A percentile compares a stretch with the other conserved stretches of the same genome.
Conservation (phyloP, 1,140 invertebrate species). For the Eriosoma lanigerum region DNA sequence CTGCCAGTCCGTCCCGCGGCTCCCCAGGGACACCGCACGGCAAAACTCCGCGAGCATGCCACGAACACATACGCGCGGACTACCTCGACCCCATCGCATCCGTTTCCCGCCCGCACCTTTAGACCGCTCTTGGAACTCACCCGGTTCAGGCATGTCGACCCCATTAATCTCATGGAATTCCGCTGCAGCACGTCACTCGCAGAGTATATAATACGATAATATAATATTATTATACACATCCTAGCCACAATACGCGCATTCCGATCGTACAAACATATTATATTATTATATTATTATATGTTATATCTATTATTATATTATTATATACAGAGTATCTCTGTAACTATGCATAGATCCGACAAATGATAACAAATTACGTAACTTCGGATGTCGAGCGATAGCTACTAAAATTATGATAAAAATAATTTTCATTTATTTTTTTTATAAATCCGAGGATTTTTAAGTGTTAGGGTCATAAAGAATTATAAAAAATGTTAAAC, state of each 20-base stretch:
- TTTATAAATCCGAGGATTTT: too few species aligned
- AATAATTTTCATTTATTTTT: too few species aligned
- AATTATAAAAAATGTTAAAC: too few species aligned
- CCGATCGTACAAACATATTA: background rate
- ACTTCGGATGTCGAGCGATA: too few species aligned
- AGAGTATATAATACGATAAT: slow-evolving; percentile 28
- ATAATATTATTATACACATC: background rate
- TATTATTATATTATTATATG: too few species aligned
- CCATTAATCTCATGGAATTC: slow-evolving; percentile 41
- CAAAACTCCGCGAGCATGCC: background rate
- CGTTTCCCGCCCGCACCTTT: background rate
- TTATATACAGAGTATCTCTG: too few species aligned
- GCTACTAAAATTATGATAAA: too few species aligned
- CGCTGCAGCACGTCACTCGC: background rate
- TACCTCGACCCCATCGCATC: background rate
- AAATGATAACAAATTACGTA: too few species aligned
- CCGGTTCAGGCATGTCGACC: slow-evolving; percentile 7
- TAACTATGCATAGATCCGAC: too few species aligned
- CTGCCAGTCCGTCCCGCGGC: background rate
- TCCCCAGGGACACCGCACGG: slow-evolving; percentile 28
- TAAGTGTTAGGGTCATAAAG: too few species aligned
- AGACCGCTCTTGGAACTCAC: background rate
- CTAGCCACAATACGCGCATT: background rate
- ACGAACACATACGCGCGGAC: background rate
- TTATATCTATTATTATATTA: too few species aligned